phyloP scores from a whole-genome alignment of 2,797 vertebrate species.

The Myotis planiceps region DNA sequence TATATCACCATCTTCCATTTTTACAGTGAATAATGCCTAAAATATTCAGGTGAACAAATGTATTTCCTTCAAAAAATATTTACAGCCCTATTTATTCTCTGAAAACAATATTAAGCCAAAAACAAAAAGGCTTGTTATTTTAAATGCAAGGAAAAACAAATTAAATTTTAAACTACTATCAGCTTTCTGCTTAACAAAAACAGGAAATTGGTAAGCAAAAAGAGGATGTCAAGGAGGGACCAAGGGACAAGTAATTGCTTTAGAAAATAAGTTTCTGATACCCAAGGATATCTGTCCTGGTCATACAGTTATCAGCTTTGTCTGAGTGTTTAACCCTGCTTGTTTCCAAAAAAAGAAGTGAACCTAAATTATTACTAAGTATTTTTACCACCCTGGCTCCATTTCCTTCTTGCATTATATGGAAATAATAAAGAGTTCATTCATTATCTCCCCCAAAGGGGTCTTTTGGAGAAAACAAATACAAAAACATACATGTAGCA shows the following conservation, averaged over 20 bases:
- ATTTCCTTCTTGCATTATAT: neutral
- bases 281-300: neutral
- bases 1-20: neutral
- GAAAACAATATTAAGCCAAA: slow-evolving; percentile 21
- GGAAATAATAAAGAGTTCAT: neutral
- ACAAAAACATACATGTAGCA: neutral
- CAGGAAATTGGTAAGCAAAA: neutral
- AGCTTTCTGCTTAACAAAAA: slow-evolving; percentile 7
- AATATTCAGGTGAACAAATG: slow-evolving; percentile 36
- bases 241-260: neutral
- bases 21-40: neutral
- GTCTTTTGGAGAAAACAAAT: neutral
- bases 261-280: neutral
- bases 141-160: neutral
- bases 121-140: neutral
- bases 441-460: neutral
- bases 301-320: neutral
- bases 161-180: neutral
- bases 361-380: slow-evolving; percentile 1
- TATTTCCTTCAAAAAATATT: slow-evolving; percentile 16
- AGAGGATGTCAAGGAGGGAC: neutral
- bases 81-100: neutral
- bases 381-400: neutral
- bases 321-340: neutral
- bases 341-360: neutral